These are phyloP conservation scores for Scortum barcoo DNA, from an alignment of 2,113 vertebrate species.

Conservation along the genomic window DNA sequence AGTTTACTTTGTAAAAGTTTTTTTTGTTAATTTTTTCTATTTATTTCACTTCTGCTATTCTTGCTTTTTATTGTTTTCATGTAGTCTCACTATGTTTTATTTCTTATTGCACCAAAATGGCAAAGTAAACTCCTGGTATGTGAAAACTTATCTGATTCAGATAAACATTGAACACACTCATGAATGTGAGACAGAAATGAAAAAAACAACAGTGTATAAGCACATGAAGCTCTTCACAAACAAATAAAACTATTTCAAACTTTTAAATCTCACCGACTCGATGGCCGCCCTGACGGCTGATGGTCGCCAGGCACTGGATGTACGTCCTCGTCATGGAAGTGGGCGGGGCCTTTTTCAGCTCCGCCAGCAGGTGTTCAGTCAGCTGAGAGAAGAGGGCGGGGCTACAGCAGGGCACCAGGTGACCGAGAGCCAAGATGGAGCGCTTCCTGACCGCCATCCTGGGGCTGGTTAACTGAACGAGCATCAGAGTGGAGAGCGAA, in stretches of 20 bases:
- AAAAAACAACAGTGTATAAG: no score
- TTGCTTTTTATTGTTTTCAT: no score
- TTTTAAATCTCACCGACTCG: constrained; percentile 88
- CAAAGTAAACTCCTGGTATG: no score
- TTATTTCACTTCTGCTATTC: no score
- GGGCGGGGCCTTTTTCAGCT: constrained; percentile 84
- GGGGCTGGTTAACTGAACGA: constrained; percentile 88
- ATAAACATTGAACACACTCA: no score
- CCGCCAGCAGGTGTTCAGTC: constrained; percentile 88
- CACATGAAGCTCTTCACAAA: background rate
- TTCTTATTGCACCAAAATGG: no score
- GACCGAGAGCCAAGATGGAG: constrained; percentile 91
- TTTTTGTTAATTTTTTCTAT: no score
- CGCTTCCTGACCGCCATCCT: constrained; percentile 95
- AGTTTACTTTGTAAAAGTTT: no score
- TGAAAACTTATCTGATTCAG: no score
- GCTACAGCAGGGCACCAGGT: constrained; percentile 92
- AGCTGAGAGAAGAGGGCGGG: constrained; percentile 91
- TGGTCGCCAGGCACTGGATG: constrained; percentile 93
- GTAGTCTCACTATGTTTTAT: no score
- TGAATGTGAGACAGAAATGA: no score
- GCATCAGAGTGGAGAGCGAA: background rate
- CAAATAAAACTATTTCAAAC: no score
- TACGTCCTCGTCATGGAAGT: constrained; percentile 90
- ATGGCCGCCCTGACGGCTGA: constrained; percentile 94